phyloP scores from a whole-genome alignment of 2,113 vertebrate species.

The Sceloporus tristichus region DNA sequence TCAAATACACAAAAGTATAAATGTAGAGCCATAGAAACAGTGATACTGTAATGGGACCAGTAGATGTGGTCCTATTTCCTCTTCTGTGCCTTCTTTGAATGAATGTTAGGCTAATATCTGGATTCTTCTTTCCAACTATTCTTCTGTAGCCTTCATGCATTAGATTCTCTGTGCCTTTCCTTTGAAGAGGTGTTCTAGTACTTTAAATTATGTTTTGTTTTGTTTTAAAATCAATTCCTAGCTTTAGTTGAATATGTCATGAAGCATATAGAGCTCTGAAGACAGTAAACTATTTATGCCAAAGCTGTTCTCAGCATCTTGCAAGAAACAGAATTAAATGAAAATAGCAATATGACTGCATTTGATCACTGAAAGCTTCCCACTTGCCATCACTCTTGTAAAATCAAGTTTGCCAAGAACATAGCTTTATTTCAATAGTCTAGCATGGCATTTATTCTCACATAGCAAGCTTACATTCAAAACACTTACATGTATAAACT shows the following conservation, averaged over 20 bases:
- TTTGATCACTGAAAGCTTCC: background rate
- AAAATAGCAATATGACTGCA: background rate
- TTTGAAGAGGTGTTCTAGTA: background rate
- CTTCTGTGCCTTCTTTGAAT: background rate
- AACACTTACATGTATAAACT: slow-evolving; percentile 6
- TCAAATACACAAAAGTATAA: background rate
- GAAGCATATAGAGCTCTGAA: background rate
- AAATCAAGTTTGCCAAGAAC: background rate
- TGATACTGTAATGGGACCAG: background rate
- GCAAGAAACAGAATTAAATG: slow-evolving; percentile 3
- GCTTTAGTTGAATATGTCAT: background rate
- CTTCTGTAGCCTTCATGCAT: too few relatives aligned
- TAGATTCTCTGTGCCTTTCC: background rate
- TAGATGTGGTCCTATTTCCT: background rate
- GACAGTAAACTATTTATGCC: background rate
- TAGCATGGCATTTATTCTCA: background rate
- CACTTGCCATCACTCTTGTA: background rate
- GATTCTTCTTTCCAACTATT: background rate
- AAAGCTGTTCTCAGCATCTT: background rate
- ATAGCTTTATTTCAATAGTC: background rate
- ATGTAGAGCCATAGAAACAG: background rate
- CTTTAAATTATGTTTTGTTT: background rate
- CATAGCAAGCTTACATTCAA: background rate
- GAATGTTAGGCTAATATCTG: background rate
- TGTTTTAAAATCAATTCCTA: background rate